Evolutionary conservation across 2,797 vertebrate genomes (phyloP), one percentile per base, ranked within the genome.

Genomic region (Silurus aristotelis): DNA sequence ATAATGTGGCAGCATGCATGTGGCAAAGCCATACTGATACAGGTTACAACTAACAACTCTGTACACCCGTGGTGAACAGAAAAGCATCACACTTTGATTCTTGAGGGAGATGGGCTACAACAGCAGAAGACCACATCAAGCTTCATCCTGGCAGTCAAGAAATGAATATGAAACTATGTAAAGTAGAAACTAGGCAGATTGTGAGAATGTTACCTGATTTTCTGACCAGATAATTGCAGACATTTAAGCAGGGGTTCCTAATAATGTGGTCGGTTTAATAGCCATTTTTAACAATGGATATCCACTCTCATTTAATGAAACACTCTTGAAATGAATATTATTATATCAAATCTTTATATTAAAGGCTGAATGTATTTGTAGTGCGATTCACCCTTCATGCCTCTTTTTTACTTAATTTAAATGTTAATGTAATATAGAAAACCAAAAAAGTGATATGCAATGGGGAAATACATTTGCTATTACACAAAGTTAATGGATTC

Each of bases 391-490:
- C 17, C 5, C 27, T 56, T 75, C 72, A 75, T 17, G 7, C 48
- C 48, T 12, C 25, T 22, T 22, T 76, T 60, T 43, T 61, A 38
- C 19, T 43, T 60, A 13, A 61, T 60, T 77, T 60, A 60, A 31
- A 77, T 77, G 27, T 77, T 60, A 75, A 60, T 77, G 73, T 58
- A 60, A 77, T 58, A 58, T 58, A 60, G 8, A 25, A 58, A 38
- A 77, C n/a, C 55, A 12, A 60, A 38, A 38, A 55, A 17, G 17
- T 60, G 38, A 60, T 77, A 31, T 58, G 27, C 5, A 78, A 22
- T 61, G 5, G 27, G 56, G 75, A 78, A 78, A 61, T 78, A 78
- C 61, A 78, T 38, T 60, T 6, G 3, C 25, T 78, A 78, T 22
- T 58, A 58, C 55, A 31, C 15, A 31, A 58, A 76, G 55, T 31